Percentiles rank a stretch among this genome's conserved stretches.
Conservation (phyloP, 2,113 vertebrate species). For the Apteryx mantelli region DNA sequence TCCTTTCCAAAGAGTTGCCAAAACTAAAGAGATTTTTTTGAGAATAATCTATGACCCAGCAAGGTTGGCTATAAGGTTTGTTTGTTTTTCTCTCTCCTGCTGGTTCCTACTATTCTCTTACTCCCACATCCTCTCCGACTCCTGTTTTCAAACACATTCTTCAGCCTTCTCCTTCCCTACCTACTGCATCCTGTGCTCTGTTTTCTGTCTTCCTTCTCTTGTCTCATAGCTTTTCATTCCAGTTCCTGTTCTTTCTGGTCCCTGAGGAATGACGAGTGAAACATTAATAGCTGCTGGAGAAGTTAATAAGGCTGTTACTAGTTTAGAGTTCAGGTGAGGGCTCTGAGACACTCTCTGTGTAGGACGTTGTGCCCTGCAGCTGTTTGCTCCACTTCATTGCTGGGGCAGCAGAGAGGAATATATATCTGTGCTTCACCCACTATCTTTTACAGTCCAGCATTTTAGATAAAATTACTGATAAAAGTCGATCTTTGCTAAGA, state of each 20-base stretch:
- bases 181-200: constrained; percentile 57
- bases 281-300: constrained; percentile 2
- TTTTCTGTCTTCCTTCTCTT: constrained; percentile 53
- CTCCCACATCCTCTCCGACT: constrained; percentile 1
- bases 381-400: neutral
- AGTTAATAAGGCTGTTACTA: neutral
- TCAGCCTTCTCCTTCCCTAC: constrained; percentile 51
- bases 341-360: neutral
- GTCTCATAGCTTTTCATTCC: constrained; percentile 37
- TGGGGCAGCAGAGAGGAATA: neutral
- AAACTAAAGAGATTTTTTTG: constrained; percentile 5
- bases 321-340: constrained; percentile 17
- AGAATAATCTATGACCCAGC: constrained; percentile 42
- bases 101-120: constrained; percentile 62
- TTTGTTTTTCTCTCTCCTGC: constrained; percentile 44
- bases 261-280: neutral
- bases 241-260: constrained; percentile 15
- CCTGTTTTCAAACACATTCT: constrained; percentile 54
- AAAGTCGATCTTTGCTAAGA: neutral
- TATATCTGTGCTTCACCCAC: neutral
- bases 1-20: constrained; percentile 41
- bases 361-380: fast-evolving
- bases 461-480: neutral
- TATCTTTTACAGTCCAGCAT: neutral
- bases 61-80: constrained; percentile 31